Conservation (phyloP, 2,797 vertebrate genomes). For the Muscicapa comitata region DNA sequence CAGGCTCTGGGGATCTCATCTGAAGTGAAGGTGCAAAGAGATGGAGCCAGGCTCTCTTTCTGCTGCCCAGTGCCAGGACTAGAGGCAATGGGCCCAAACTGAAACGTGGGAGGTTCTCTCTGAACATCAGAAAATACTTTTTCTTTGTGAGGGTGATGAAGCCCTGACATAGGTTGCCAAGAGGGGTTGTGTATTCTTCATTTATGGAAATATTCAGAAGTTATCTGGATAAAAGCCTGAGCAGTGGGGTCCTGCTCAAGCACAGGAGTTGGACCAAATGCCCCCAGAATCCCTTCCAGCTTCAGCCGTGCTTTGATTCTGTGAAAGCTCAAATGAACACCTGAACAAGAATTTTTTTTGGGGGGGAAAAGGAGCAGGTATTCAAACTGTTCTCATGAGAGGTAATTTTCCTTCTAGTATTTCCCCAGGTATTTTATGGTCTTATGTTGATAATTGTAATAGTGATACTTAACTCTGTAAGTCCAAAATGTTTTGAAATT, state of each 20-base stretch:
- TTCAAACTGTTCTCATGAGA: background rate
- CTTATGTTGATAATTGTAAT: background rate
- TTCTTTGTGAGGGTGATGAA: background rate
- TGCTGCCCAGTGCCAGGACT: background rate
- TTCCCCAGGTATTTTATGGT: background rate
- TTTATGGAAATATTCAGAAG: background rate
- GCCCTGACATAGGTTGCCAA: background rate
- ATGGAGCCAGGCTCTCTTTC: background rate
- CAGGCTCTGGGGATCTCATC: background rate
- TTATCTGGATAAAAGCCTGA: fast-evolving
- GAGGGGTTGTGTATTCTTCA: background rate
- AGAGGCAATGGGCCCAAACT: background rate
- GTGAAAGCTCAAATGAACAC: background rate
- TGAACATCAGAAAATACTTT: background rate
- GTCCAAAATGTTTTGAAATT: background rate
- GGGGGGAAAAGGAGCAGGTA: background rate
- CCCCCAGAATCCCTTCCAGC: background rate
- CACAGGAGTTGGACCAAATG: background rate
- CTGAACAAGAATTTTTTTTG: background rate
- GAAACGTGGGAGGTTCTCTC: fast-evolving
- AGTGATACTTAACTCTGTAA: background rate
- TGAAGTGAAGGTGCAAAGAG: background rate
- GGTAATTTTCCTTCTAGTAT: background rate
- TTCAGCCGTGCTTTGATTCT: background rate
- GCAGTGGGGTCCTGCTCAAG: background rate